Evolutionary conservation across 2,888 invertebrate species (phyloP).

Genomic region (Silvanus unidentatus): DNA sequence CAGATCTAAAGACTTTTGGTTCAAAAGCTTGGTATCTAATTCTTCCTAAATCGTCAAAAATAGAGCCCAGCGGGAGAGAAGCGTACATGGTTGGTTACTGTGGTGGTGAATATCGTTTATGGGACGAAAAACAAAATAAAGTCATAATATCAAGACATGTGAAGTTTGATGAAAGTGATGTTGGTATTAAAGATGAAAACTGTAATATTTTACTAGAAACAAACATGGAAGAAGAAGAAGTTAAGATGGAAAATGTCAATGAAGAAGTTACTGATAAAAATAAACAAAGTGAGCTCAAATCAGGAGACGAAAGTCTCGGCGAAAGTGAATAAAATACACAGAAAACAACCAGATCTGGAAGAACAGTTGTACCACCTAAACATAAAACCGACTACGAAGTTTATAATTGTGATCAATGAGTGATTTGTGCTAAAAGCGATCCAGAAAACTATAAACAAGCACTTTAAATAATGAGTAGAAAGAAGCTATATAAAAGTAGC

Average conservation of each 20-base stretch:
- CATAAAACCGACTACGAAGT: constrained; percentile 13
- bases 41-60: constrained; percentile 21
- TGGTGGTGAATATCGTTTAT: constrained; percentile 22
- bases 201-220: too few relatives aligned
- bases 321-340: constrained; percentile 4
- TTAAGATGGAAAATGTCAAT: too few relatives aligned
- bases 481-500: constrained; percentile 21
- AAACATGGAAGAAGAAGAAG: background rate
- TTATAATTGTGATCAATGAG: constrained; percentile 9
- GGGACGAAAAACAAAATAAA: constrained; percentile 18
- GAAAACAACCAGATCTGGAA: constrained; percentile 6
- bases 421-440: background rate
- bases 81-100: constrained; percentile 25
- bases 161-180: constrained; percentile 21
- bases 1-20: constrained; percentile 23
- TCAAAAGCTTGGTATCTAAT: constrained; percentile 19
- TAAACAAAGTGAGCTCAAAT: constrained; percentile 4
- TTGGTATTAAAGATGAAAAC: too few relatives aligned
- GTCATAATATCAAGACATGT: constrained; percentile 21
- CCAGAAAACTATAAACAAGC: constrained; percentile 6
- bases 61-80: constrained; percentile 20
- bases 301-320: constrained; percentile 1
- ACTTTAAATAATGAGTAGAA: constrained; percentile 7
- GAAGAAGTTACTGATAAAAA: constrained; percentile 4
- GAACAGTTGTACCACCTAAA: constrained; percentile 13